Evolutionary conservation across 2,113 vertebrate genomes (phyloP).

Genomic region (Centropus bengalensis): DNA sequence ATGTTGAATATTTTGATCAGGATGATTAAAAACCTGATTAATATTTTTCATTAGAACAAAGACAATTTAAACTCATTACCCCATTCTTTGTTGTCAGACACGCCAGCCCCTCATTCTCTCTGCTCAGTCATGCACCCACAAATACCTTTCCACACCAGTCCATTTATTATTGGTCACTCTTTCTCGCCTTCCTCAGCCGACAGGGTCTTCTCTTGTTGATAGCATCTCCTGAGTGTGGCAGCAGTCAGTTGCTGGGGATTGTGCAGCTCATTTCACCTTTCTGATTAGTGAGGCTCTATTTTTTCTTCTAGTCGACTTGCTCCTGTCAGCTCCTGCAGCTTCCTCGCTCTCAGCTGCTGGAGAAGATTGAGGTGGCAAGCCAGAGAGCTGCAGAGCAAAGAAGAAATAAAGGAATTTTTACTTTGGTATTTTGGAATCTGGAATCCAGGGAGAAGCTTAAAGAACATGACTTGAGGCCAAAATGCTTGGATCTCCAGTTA

Average conservation of each 20-base stretch:
- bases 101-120: neutral
- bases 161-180: neutral
- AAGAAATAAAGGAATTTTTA: constrained; percentile 37
- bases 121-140: neutral
- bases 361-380: constrained; percentile 48
- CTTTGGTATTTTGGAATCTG: constrained; percentile 59
- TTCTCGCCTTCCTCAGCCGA: neutral
- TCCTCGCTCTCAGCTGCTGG: neutral
- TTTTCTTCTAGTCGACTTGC: neutral
- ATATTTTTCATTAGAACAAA: neutral
- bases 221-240: neutral
- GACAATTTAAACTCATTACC: neutral
- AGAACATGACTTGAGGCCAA: constrained; percentile 60
- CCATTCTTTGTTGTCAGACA: neutral
- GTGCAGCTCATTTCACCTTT: neutral
- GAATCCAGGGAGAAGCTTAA: constrained; percentile 62
- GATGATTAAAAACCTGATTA: neutral
- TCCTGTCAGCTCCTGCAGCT: neutral
- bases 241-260: neutral
- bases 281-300: neutral
- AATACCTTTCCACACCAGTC: constrained; percentile 13
- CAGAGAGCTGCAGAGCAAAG: constrained; percentile 3
- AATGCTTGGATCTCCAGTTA: constrained; percentile 40
- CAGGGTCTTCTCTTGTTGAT: neutral
- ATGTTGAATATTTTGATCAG: neutral